These are phyloP conservation scores for Phrixothrix hirtus DNA, from an alignment of 2,888 invertebrate genomes.

Conservation along the genomic window DNA sequence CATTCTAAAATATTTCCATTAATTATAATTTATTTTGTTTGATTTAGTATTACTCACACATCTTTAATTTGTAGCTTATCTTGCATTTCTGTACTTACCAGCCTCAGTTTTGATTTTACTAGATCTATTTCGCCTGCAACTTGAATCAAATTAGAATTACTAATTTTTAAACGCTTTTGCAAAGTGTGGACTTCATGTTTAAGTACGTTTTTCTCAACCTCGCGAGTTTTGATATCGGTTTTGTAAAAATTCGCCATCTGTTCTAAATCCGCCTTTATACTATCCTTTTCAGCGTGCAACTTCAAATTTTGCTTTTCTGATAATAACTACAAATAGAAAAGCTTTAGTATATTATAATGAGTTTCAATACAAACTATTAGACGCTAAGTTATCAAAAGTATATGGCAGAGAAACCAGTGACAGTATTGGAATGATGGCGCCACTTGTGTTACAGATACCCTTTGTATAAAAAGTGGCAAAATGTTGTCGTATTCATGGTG, in stretches of 20 bases:
- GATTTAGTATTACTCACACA: slow-evolving; percentile 28
- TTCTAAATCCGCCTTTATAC: slow-evolving; percentile 62
- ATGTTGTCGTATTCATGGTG: too few species aligned
- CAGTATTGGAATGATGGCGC: too few species aligned
- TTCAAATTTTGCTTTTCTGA: slow-evolving; percentile 64
- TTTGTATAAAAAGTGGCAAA: too few species aligned
- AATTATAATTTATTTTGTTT: not conserved
- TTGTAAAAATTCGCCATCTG: slow-evolving; percentile 61
- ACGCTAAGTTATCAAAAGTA: too few species aligned
- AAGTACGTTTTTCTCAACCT: slow-evolving; percentile 61
- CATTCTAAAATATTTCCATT: slow-evolving; percentile 21
- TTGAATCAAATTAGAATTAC: slow-evolving; percentile 44
- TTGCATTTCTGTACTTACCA: slow-evolving; percentile 44
- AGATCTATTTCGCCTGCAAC: slow-evolving; percentile 42
- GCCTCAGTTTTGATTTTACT: slow-evolving; percentile 44
- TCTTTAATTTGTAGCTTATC: slow-evolving; percentile 35
- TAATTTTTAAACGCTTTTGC: slow-evolving; percentile 52
- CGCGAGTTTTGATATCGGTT: slow-evolving; percentile 61
- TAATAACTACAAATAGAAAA: too few species aligned
- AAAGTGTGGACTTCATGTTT: slow-evolving; percentile 54
- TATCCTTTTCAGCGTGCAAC: slow-evolving; percentile 62
- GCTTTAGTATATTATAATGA: too few species aligned
- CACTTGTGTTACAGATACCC: too few species aligned
- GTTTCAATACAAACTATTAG: too few species aligned
- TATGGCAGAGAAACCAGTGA: too few species aligned